Evolutionary conservation across 30 jellyfish, hydroid and myxozoan genomes (phyloP), one percentile per base, ranked within the genome.

Genomic region (Catostylus mosaicus): DNA sequence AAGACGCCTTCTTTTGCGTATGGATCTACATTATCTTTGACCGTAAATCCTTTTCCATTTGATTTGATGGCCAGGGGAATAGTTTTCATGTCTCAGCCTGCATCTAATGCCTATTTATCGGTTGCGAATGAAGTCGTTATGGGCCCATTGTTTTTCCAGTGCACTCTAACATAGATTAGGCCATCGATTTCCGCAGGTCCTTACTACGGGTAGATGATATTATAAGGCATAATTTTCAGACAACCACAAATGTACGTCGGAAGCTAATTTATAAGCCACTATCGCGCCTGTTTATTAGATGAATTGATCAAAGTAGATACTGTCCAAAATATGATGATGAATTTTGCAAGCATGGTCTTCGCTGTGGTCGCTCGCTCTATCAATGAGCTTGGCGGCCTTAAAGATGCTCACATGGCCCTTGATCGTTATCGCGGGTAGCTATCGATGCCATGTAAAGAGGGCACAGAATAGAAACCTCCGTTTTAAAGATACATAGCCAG

Each of bases 161-260:
- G 71, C 40, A 27, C 56, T 61, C 29, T 64, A n/a, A n/a, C n/a
- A n/a, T n/a, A n/a, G n/a, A 40, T 69, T 69, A 69, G n/a, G 40
- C 64, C 66, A 33, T 32, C 85, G 37, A 74, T 74, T 74, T 74
- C 85, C 85, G 85, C 75, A 47, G 24, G 29, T 33, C 80, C 26
- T 36, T 52, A 29, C 12, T 51, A 50, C 24, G 57, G n/a, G 59
- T 0, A 59, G 75, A 74, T 27, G 65, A 74, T 27, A n/a, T 26
- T 57, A 9, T 36, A 16, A 22, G 62, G 59, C 30, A 1, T 30
- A 54, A 48, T 51, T 48, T 73, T 30, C 33, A 35, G 72, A 74
- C 72, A 34, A 52, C 85, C 85, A 52, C 85, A 74, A 52, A 74
- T 74, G 71, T 48, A 35, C 35, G 57, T n/a, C 65, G 30, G 85